Percentiles rank a stretch among this genome's conserved stretches.
Evolutionary conservation across 2,113 vertebrate genomes (phyloP).

Genomic region (Poicephalus meyeri): DNA sequence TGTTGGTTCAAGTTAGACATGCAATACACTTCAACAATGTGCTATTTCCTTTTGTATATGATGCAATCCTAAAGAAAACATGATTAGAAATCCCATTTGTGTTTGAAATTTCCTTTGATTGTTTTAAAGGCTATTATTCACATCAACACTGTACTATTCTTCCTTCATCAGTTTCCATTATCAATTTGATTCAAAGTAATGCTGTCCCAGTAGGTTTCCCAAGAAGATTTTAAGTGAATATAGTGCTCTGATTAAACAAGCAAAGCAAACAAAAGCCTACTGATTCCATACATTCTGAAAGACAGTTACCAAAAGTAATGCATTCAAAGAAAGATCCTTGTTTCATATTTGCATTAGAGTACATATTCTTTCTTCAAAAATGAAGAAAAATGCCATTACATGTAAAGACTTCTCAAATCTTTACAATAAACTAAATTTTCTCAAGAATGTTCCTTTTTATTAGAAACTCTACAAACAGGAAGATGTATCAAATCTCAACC

Average conservation of each 20-base stretch:
- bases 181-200: neutral
- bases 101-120: neutral
- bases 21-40: neutral
- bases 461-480: neutral
- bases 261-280: neutral
- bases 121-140: slow-evolving; percentile 22
- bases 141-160: neutral
- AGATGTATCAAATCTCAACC: neutral
- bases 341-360: neutral
- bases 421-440: neutral
- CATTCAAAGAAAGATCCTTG: neutral
- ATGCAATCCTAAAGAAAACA: slow-evolving; percentile 13
- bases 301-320: neutral
- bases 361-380: neutral
- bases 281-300: neutral
- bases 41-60: neutral
- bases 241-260: neutral
- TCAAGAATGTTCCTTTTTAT: neutral
- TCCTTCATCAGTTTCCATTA: slow-evolving; percentile 19
- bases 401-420: neutral
- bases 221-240: neutral
- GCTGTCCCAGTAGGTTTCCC: neutral
- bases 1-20: slow-evolving; percentile 24
- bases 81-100: neutral
- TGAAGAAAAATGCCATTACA: neutral